Conservation (phyloP, 2,888 invertebrate species). For the Epinotia demarniana region DNA sequence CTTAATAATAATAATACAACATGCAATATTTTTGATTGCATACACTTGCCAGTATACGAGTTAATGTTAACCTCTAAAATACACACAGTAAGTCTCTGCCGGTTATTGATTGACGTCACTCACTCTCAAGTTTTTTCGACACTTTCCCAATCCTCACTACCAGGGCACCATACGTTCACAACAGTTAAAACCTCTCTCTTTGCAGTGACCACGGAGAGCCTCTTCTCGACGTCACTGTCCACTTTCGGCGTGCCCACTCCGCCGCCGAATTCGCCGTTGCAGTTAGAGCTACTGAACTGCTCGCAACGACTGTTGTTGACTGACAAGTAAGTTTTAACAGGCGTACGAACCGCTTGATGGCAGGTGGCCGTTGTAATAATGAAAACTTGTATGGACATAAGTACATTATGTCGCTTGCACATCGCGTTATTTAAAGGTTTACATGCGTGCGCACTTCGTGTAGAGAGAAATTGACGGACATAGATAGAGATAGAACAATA, state of each 20-base stretch:
- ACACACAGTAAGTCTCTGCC: neutral
- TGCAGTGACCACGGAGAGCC: constrained; percentile 87
- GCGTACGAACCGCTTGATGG: no score
- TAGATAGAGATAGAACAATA: no score
- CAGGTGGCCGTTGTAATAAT: no score
- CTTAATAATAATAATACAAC: no score
- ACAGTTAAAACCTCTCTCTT: constrained; percentile 48
- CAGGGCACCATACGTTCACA: constrained; percentile 30
- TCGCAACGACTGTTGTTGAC: constrained; percentile 78
- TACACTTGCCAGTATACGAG: no score
- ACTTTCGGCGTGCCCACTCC: constrained; percentile 88
- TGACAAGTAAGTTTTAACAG: constrained; percentile 67
- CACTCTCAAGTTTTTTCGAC: constrained; percentile 23
- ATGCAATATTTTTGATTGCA: no score
- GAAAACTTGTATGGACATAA: no score
- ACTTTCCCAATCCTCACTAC: constrained; percentile 36
- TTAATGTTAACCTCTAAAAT: no score
- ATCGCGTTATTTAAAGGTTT: no score
- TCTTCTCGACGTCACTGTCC: constrained; percentile 87
- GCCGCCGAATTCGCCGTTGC: constrained; percentile 88
- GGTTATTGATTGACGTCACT: constrained; percentile 1
- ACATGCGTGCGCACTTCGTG: no score
- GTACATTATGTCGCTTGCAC: no score
- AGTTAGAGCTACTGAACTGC: constrained; percentile 87
- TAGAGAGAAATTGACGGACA: no score